A percentile compares a stretch with the other conserved stretches of the same genome.
phyloP scores from a whole-genome alignment of 2,888 invertebrate genomes.

The Imbricaverruca yamaguchii region DNA sequence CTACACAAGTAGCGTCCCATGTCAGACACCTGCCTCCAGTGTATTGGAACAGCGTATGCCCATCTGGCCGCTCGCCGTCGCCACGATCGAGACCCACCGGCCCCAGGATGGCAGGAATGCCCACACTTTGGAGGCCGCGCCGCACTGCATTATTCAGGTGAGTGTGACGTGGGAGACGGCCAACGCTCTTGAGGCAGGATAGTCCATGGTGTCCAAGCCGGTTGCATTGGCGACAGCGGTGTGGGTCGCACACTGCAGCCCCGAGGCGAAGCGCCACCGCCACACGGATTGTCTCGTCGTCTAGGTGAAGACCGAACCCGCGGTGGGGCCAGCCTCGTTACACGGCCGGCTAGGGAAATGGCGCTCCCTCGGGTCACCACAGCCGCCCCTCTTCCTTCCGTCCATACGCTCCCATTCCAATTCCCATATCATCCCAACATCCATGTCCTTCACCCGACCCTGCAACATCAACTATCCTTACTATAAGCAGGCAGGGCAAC shows the following conservation, averaged over 20 bases:
- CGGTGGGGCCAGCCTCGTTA: too few species aligned
- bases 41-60: not conserved
- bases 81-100: not conserved
- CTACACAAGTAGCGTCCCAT: not conserved
- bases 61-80: not conserved
- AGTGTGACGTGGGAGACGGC: not conserved
- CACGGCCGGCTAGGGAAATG: too few species aligned
- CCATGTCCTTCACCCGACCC: too few species aligned
- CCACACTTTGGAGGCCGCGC: not conserved
- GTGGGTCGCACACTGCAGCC: not conserved
- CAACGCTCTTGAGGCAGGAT: not conserved
- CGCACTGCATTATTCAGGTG: not conserved
- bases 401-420: too few species aligned
- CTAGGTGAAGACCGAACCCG: too few species aligned
- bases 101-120: not conserved
- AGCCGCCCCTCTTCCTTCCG: too few species aligned
- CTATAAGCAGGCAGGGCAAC: too few species aligned
- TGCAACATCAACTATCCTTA: too few species aligned
- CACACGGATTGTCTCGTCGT: too few species aligned
- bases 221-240: not conserved
- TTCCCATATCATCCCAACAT: too few species aligned
- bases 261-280: too few species aligned
- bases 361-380: too few species aligned
- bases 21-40: not conserved
- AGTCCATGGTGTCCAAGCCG: not conserved